A percentile compares a stretch with the other conserved stretches of the same genome.
These are phyloP conservation scores for Mormyrops attenuatus DNA, from an alignment of 2,797 vertebrate species.

Conservation along the genomic window DNA sequence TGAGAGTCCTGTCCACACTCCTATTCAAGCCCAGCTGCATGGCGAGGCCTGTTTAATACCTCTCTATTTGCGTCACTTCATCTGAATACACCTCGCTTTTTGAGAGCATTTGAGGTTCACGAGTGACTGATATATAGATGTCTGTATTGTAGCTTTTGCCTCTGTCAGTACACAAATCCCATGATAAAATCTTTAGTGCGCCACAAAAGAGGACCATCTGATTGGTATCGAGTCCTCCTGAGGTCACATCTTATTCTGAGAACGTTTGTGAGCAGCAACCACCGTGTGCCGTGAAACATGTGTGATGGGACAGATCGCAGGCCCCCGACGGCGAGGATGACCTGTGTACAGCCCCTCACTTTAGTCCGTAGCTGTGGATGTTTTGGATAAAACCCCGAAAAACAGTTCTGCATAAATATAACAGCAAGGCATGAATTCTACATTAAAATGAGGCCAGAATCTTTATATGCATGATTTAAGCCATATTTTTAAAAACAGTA, in stretches of 20 bases:
- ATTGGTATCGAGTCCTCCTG: not conserved
- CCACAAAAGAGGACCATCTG: not conserved
- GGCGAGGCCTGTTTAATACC: not conserved
- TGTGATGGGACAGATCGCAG: not conserved
- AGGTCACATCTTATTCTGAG: not conserved
- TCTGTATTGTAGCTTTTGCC: not conserved
- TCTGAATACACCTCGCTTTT: not conserved
- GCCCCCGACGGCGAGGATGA: not conserved
- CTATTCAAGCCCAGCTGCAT: not conserved
- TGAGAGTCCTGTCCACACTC: not conserved
- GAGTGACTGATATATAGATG: not conserved
- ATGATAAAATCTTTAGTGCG: not conserved
- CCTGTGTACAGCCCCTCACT: not conserved
- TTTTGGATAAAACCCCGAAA: not conserved
- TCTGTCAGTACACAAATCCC: not conserved
- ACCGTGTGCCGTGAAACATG: not conserved
- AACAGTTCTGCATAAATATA: not conserved
- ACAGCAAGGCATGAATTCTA: not conserved
- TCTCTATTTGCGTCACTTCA: not conserved
- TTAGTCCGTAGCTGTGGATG: not conserved
- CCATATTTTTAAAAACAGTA: not conserved
- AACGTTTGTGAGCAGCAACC: not conserved
- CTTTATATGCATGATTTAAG: not conserved
- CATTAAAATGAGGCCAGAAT: not conserved
- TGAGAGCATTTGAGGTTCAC: not conserved